phyloP scores from a whole-genome alignment of 2,113 vertebrate species.

The Sialia sialis region DNA sequence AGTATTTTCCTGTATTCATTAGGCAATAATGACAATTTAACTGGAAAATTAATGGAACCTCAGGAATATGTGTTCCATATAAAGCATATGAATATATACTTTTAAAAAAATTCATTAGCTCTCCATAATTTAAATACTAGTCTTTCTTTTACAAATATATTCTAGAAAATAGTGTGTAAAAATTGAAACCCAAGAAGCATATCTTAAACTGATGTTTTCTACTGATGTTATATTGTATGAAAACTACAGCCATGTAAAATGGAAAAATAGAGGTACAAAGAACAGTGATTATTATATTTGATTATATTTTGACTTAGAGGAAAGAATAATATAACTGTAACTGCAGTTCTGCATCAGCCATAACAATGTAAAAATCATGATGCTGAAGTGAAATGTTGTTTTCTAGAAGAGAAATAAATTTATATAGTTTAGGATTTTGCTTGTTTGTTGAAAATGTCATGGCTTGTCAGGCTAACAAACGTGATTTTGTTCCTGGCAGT shows the following conservation, averaged over 20 bases:
- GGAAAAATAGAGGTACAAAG: background rate
- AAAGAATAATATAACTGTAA: background rate
- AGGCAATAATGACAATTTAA: background rate
- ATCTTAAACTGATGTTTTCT: background rate
- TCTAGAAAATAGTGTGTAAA: background rate
- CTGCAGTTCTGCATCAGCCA: background rate
- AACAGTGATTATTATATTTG: background rate
- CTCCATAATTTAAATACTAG: background rate
- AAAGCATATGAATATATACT: background rate
- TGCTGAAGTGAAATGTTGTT: conserved; percentile 14
- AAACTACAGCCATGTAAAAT: background rate
- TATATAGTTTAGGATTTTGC: conserved; percentile 8
- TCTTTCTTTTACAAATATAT: background rate
- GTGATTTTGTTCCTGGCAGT: background rate
- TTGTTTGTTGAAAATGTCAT: conserved; percentile 42
- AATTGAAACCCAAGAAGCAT: background rate
- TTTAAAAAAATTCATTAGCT: background rate
- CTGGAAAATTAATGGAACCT: background rate
- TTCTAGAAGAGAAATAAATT: conserved; percentile 22
- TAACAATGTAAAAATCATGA: background rate
- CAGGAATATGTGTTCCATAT: background rate
- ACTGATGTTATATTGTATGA: background rate
- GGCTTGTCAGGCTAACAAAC: conserved; percentile 57
- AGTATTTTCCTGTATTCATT: background rate
- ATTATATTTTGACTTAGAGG: background rate